Evolutionary conservation across 2,888 invertebrate species (phyloP), one percentile per base, ranked within the genome.

Genomic region (Drosophila leonis): DNA sequence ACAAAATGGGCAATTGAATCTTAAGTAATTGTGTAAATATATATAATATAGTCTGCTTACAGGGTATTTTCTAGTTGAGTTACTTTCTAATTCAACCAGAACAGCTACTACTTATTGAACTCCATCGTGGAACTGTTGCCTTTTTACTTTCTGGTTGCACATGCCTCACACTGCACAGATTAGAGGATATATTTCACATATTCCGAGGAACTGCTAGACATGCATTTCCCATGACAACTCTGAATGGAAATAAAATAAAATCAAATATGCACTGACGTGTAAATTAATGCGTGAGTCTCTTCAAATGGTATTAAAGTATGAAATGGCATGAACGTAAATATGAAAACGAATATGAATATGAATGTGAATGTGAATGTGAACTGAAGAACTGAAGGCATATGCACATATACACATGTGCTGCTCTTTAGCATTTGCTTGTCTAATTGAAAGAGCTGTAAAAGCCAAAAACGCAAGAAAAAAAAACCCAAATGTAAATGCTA

Each of bases 261-360:
- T 86, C 83, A 81, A 77, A 86, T 79, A 85, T 86, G 70, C 82
- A 77, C 72, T 86, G 68, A 75, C 69, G 73, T 83, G 86, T 70
- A 80, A 88, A 86, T 88, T 80, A 86, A 88, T 77, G 78, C 69
- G 64, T 57, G 54, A 65, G 67, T 76, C 67, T 65, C 63, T 62
- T 65, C 65, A 72, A 78, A 69, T 65, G 49, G 48, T 41, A 59
- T 78, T 73, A 78, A 65, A 51, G 46, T 70, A 49, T 62, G 49
- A 49, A 69, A 72, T 61, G 48, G 31, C 37, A 71, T 60, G 65
- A 46, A 51, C 54, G 44, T 35, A 31, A 64, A 51, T 42, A 12
- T n/a, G 41, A 48, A 42, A 31, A 31, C n/a, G 35, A 48, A 39
- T 41, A 10, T 42, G 37, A 46, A 41, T 60, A 31, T 52, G 56